Evolutionary conservation across 2,797 vertebrate genomes (phyloP), one percentile per base, ranked within the genome.

Genomic region (Pyrocephalus nanus): DNA sequence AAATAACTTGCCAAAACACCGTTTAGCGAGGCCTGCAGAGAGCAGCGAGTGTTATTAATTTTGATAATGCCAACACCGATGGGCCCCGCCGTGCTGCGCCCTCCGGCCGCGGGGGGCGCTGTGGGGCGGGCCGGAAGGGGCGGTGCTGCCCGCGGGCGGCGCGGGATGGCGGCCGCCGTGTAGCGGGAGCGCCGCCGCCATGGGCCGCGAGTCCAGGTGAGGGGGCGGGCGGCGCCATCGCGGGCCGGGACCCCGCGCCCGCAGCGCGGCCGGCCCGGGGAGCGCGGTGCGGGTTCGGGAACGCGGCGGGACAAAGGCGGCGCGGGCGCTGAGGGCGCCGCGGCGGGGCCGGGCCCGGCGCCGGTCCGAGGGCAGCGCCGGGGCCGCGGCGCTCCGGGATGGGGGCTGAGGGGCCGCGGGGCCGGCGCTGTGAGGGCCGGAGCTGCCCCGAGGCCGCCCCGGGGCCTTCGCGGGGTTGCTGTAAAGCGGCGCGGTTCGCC

Each of bases 141-240:
- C 65, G n/a, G 65, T 1, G 45, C 18, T 8, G 30, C 11, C 29
- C 18, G 30, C 51, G 48, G 45, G 50, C 8, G 16, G 30, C 30
- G 51, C 38, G 45, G 72, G 60, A 74, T 75, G 72, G 72, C 72
- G 11, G 71, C n/a, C 21, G n/a, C 42, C 54, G 71, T 27, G 42
- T 73, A 73, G 42, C 54, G 54, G n/a, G 34, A 45, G 54, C 54
- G 27, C n/a, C 54, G 65, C 58, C 66, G 36, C 50, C 66, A 87
- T 87, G 84, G 84, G 84, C 50, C 66, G 84, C 50, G 84, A 87
- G 74, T 78, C 84, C 66, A 86, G 84, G 84, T 87, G 57, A 64
- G 58, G 66, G 7, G 62, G 65, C 50, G 34, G 3, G 30, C 6
- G 18, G 42, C 43, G 43, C 18, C 43, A 43, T 43, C 43, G 18